These are phyloP conservation scores for Aquatica leii DNA, from an alignment of 2,888 invertebrate species.

Conservation along the genomic window DNA sequence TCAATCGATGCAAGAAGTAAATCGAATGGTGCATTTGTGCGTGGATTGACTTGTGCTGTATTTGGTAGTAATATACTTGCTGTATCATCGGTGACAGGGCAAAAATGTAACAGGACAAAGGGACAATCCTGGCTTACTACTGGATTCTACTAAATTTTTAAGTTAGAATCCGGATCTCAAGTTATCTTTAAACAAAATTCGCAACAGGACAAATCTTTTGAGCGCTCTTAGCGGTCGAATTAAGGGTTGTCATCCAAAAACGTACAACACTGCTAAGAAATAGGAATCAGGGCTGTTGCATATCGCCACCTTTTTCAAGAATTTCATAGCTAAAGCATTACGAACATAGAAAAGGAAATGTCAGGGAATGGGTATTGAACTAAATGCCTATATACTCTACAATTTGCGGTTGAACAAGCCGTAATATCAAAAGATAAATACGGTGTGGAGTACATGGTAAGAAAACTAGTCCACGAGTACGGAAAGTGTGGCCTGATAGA, in stretches of 20 bases:
- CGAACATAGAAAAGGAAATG: constrained; percentile 2
- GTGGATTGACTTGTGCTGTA: neutral
- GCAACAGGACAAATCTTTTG: no score
- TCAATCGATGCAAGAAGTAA: constrained; percentile 2
- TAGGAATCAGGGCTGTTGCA: no score
- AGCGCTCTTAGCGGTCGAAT: no score
- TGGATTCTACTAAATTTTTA: constrained; percentile 3
- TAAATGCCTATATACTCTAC: constrained; percentile 3
- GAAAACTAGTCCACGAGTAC: neutral
- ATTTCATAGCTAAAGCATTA: constrained; percentile 1
- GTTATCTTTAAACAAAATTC: no score
- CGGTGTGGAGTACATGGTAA: constrained; percentile 1
- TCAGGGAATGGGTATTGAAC: neutral
- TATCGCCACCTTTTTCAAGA: constrained; percentile 5
- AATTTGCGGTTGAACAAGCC: neutral
- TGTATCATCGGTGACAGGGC: constrained; percentile 1
- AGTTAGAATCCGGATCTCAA: no score
- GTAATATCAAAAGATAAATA: neutral
- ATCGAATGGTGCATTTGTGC: neutral
- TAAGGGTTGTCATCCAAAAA: no score
- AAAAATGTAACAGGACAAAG: neutral
- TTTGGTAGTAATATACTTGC: no score
- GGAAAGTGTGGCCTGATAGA: neutral
- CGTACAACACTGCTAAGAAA: no score
- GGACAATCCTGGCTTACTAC: neutral